phyloP scores from a whole-genome alignment of 2,113 vertebrate genomes.

The Psophia crepitans region DNA sequence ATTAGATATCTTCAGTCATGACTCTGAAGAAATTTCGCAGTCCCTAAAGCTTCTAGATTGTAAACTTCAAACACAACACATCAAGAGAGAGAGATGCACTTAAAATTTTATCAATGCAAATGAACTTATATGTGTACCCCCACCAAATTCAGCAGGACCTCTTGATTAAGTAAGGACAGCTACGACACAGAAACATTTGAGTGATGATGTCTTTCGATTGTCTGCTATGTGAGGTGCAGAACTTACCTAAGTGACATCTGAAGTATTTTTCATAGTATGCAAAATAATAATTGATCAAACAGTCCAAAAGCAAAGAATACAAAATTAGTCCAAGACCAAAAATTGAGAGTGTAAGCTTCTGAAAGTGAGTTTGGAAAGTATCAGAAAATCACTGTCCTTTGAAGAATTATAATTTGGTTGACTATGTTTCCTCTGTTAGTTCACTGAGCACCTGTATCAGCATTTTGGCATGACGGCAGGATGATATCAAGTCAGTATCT shows the following conservation, averaged over 20 bases:
- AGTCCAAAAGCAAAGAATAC: not conserved
- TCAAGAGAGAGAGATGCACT: not conserved
- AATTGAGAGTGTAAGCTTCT: not conserved
- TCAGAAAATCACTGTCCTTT: not conserved
- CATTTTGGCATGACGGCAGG: not conserved
- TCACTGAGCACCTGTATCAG: not conserved
- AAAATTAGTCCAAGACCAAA: not conserved
- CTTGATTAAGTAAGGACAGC: not conserved
- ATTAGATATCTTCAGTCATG: not conserved
- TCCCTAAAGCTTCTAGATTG: not conserved
- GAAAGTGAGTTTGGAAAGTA: not conserved
- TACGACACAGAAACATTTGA: not conserved
- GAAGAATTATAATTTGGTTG: not conserved
- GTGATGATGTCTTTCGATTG: not conserved
- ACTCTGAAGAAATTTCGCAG: not conserved
- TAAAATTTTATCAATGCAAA: not conserved
- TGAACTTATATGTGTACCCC: not conserved
- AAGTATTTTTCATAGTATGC: not conserved
- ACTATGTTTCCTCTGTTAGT: not conserved
- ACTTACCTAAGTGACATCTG: not conserved
- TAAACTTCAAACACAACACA: not conserved
- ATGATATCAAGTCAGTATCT: not conserved
- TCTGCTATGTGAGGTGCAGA: fast-evolving
- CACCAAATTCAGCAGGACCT: not conserved
- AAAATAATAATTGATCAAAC: not conserved